Evolutionary conservation across 2,888 invertebrate genomes (phyloP).

Genomic region (Drosophila crucigera): DNA sequence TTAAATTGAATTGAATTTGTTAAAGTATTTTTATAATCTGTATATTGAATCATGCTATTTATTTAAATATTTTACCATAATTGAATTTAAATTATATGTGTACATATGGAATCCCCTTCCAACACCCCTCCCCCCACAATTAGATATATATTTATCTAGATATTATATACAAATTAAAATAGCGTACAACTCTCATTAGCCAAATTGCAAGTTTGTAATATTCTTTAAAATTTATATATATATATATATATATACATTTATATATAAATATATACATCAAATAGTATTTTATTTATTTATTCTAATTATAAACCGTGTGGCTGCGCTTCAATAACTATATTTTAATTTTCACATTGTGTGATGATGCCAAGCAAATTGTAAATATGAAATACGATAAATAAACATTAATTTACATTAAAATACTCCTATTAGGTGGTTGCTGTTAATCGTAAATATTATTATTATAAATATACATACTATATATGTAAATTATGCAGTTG

Average conservation of each 20-base stretch:
- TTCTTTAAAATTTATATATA: conserved; percentile 21
- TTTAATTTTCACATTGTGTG: conserved; percentile 37
- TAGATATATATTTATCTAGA: conserved; percentile 38
- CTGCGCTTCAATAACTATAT: conserved; percentile 43
- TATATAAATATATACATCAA: conserved; percentile 11
- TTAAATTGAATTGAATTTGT: conserved; percentile 56
- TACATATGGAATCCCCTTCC: conserved; percentile 44
- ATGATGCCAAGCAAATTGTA: conserved; percentile 48
- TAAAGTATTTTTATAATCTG: conserved; percentile 54
- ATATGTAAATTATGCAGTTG: conserved; percentile 58
- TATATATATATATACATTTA: neutral
- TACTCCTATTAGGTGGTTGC: conserved; percentile 77
- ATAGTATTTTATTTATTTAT: conserved; percentile 71
- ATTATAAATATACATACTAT: conserved; percentile 27
- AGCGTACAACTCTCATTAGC: conserved; percentile 70
- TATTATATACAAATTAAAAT: conserved; percentile 28
- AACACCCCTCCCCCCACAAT: neutral
- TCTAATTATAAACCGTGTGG: conserved; percentile 54
- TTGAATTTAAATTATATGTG: conserved; percentile 50
- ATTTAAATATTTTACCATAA: conserved; percentile 42
- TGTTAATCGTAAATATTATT: conserved; percentile 60
- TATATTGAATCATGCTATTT: conserved; percentile 36
- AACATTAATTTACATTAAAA: conserved; percentile 43
- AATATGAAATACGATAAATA: conserved; percentile 32
- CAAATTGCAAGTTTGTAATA: conserved; percentile 67